Conservation (phyloP, 2,888 invertebrate genomes). For the Synergus laeviventris region DNA sequence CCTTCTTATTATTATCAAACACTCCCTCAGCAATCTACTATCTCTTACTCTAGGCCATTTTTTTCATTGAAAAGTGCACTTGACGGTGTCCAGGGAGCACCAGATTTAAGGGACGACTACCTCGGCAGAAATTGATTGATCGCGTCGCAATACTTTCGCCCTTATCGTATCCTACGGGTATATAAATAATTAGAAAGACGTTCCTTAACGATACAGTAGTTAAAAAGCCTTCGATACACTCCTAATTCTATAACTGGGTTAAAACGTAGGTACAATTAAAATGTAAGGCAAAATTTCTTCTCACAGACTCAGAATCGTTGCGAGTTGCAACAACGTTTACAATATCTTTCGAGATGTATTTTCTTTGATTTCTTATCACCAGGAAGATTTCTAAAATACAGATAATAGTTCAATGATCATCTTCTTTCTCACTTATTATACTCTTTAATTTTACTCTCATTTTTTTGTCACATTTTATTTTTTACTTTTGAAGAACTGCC, state of each 20-base stretch:
- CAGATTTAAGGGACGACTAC: conserved; percentile 72
- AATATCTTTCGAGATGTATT: conserved; percentile 12
- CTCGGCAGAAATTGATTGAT: conserved; percentile 73
- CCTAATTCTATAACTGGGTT: conserved; percentile 70
- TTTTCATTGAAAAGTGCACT: conserved; percentile 73
- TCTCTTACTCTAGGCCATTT: conserved; percentile 74
- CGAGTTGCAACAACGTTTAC: conserved; percentile 30
- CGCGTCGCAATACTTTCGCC: conserved; percentile 63
- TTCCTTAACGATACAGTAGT: conserved; percentile 53
- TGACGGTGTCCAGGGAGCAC: conserved; percentile 75
- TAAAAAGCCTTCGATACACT: conserved; percentile 61
- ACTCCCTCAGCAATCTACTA: conserved; percentile 63
- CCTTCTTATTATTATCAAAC: conserved; percentile 64
- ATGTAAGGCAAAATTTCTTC: conserved; percentile 70
- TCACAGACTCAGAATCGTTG: conserved; percentile 54
- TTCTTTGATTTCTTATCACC: conserved; percentile 32
- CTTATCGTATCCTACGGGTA: conserved; percentile 51
- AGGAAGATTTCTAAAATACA: conserved; percentile 26
- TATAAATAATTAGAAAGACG: conserved; percentile 58
- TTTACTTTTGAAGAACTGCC: not conserved
- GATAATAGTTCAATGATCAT: conserved; percentile 1
- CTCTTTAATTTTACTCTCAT: not conserved
- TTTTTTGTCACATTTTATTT: not conserved
- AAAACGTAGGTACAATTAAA: conserved; percentile 67
- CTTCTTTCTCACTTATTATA: not conserved